Percentiles rank a stretch among this genome's conserved stretches.
Evolutionary conservation across 2,797 vertebrate genomes (phyloP).

Genomic region (Selene dorsalis): DNA sequence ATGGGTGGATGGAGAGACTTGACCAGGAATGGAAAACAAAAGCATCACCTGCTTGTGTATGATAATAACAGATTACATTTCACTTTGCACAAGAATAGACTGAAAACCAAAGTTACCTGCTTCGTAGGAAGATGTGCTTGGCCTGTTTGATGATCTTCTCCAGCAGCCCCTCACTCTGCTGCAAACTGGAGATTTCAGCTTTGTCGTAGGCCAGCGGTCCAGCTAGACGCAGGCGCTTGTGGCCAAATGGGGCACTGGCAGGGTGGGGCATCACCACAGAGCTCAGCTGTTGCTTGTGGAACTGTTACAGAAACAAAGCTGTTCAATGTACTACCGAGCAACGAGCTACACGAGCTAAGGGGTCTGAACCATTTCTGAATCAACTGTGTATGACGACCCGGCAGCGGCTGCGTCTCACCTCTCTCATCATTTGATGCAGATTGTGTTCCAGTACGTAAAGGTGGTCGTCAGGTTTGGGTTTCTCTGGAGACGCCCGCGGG

Average conservation of each 20-base stretch:
- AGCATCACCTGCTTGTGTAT: no score
- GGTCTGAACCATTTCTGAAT: no score
- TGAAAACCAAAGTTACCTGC: slow-evolving; percentile 83
- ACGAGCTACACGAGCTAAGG: no score
- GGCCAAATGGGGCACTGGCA: slow-evolving; percentile 93
- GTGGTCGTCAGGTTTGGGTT: slow-evolving; percentile 92
- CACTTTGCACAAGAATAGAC: neutral
- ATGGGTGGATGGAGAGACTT: no score
- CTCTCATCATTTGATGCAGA: slow-evolving; percentile 96
- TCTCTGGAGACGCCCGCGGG: slow-evolving; percentile 88
- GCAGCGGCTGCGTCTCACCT: slow-evolving; percentile 82
- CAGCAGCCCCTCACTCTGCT: slow-evolving; percentile 93
- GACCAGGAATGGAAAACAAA: no score
- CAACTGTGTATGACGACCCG: no score
- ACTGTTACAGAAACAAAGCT: slow-evolving; percentile 77
- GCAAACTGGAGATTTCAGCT: slow-evolving; percentile 89
- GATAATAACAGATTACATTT: no score
- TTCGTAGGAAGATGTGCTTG: slow-evolving; percentile 97
- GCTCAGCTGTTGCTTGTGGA: slow-evolving; percentile 97
- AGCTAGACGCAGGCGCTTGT: slow-evolving; percentile 93
- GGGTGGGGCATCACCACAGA: slow-evolving; percentile 95
- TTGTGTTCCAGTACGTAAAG: slow-evolving; percentile 98
- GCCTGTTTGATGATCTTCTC: slow-evolving; percentile 99
- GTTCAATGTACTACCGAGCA: no score
- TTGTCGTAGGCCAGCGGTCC: slow-evolving; percentile 96